Evolutionary conservation across 2,888 invertebrate genomes (phyloP).

Genomic region (Thumatha senex): DNA sequence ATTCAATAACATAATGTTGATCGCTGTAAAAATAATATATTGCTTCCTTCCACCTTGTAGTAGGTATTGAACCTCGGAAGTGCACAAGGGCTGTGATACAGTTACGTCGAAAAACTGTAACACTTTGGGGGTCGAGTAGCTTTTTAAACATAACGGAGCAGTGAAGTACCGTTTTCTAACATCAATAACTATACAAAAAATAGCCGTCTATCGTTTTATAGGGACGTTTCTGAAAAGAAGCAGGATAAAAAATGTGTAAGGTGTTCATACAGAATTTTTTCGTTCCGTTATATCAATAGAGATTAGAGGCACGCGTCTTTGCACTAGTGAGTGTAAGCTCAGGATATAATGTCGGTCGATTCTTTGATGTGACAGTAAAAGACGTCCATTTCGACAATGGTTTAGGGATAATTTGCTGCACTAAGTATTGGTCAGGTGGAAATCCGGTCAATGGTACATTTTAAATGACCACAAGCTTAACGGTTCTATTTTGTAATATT

Average conservation of each 20-base stretch:
- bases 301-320: conserved; percentile 80
- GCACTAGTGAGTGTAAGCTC: conserved; percentile 51
- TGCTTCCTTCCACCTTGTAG: conserved; percentile 81
- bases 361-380: conserved; percentile 79
- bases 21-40: conserved; percentile 76
- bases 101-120: conserved; percentile 79
- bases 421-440: conserved; percentile 59
- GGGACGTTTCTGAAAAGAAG: conserved; percentile 58
- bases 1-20: conserved; percentile 82
- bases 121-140: conserved; percentile 53
- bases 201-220: conserved; percentile 74
- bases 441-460: conserved; percentile 58
- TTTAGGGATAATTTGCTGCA: conserved; percentile 59
- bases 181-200: conserved; percentile 66
- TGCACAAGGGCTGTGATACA: conserved; percentile 64
- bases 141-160: conserved; percentile 72
- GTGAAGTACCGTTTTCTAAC: conserved; percentile 66
- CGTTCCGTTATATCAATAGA: conserved; percentile 79
- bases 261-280: conserved; percentile 70
- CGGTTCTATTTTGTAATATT: conserved; percentile 23
- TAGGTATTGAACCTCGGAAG: conserved; percentile 55
- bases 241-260: conserved; percentile 68
- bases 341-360: conserved; percentile 62
- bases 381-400: conserved; percentile 61
- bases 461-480: conserved; percentile 51